Evolutionary conservation across 2,888 invertebrate species (phyloP), one percentile per base, ranked within the genome.

Genomic region (Synanthedon vespiformis): DNA sequence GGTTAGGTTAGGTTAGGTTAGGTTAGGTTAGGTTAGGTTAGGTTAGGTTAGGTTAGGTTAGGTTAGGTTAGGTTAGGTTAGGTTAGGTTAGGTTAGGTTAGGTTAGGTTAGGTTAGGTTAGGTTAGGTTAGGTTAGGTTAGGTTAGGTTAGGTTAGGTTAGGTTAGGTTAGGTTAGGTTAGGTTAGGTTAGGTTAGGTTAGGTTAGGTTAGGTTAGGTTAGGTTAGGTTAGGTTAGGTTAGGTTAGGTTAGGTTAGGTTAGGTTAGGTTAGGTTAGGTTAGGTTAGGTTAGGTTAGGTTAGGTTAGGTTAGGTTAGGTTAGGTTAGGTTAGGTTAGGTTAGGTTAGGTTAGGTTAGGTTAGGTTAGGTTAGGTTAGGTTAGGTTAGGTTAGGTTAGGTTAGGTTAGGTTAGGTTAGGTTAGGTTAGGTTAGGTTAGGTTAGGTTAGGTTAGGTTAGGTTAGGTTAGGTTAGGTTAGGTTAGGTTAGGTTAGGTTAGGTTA

Each of bases 401-500:
- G 47, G 47, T 47, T 47, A 47, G 47, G 47, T 47, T 47, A 47
- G 47, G 47, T 47, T 47, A 47, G 47, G 47, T 47, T 47, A 47
- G 47, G 47, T 47, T 47, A 47, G 47, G 47, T 47, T 47, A 47
- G 47, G 47, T 47, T 47, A 47, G 47, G 47, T 47, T 47, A 47
- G 47, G 47, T 47, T 47, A 47, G 47, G 47, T 47, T 47, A 47
- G 47, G 47, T 47, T 47, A 47, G 47, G 47, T 47, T 47, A 47
- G 47, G 47, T 47, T 47, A 47, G 47, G 47, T 47, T 47, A 47
- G 47, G 47, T 47, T 47, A 47, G 47, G 47, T 47, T 47, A 47
- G 47, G 47, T 47, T 47, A 47, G 47, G 47, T 47, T 47, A 47
- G 47, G 54, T 56, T 56, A 56, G 53, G 56, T n/a, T n/a, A n/a